Evolutionary conservation across 2,113 vertebrate species (phyloP).

Genomic region (Telmatochromis brachygnathus): DNA sequence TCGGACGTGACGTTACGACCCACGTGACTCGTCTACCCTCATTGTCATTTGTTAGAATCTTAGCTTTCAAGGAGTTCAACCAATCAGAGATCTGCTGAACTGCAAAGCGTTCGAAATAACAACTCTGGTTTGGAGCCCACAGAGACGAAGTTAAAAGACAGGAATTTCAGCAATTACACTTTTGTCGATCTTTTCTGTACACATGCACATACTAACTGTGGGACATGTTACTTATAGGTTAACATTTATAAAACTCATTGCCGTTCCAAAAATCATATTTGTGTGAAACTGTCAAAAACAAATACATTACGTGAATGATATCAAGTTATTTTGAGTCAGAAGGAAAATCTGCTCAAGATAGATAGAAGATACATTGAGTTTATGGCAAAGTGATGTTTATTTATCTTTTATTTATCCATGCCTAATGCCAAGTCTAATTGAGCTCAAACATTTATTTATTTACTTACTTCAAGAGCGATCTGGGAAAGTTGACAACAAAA

Average conservation of each 20-base stretch:
- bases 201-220: not conserved
- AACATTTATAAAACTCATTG: not conserved
- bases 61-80: not conserved
- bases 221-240: not conserved
- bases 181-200: not conserved
- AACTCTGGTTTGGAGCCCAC: not conserved
- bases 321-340: not conserved
- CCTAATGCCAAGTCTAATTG: not conserved
- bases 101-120: not conserved
- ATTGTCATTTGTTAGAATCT: slow-evolving; percentile 13
- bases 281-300: not conserved
- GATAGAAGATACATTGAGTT: not conserved
- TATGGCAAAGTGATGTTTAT: not conserved
- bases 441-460: not conserved
- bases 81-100: not conserved
- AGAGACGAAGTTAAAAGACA: not conserved
- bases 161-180: not conserved
- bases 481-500: not conserved
- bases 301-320: not conserved
- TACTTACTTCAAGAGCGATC: not conserved
- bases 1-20: slow-evolving; percentile 28
- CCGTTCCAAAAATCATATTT: not conserved
- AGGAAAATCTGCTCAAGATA: not conserved
- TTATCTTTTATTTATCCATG: not conserved
- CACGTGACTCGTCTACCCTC: not conserved